Percentiles rank a stretch among this genome's conserved stretches.
Conservation (phyloP, 1,140 invertebrate genomes). For the Asbolus verrucosus region DNA sequence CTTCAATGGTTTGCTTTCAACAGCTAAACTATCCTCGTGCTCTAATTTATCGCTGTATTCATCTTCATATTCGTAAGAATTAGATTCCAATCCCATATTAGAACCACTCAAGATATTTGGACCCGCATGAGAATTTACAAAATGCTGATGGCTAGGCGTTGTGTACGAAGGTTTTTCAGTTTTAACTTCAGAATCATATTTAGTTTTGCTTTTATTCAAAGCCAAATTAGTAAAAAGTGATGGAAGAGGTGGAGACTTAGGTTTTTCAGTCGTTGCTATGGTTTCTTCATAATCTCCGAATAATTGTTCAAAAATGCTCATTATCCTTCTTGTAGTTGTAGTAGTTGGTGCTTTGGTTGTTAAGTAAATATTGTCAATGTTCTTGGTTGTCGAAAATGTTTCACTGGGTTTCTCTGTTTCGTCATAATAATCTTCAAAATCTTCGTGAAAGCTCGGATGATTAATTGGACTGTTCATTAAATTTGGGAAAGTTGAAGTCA, state of each 20-base stretch:
- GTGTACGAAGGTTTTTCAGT: conserved; percentile 13
- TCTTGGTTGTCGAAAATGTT: conserved; percentile 52
- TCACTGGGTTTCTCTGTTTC: conserved; percentile 47
- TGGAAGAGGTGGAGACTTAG: conserved; percentile 29
- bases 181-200: conserved; percentile 14
- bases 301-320: conserved; percentile 63
- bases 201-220: conserved; percentile 40
- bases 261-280: conserved; percentile 52
- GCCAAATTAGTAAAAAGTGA: conserved; percentile 48
- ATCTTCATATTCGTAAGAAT: conserved; percentile 59
- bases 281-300: conserved; percentile 63
- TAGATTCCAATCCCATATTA: conserved; percentile 53
- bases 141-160: conserved; percentile 23
- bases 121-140: conserved; percentile 51
- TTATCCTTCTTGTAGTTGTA: conserved; percentile 59
- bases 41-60: conserved; percentile 51
- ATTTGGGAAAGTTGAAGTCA: conserved; percentile 51
- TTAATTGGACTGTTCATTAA: conserved; percentile 59
- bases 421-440: conserved; percentile 58
- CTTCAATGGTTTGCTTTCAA: conserved; percentile 53
- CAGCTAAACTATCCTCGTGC: conserved; percentile 54
- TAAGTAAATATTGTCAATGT: conserved; percentile 46
- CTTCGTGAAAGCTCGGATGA: conserved; percentile 61
- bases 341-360: conserved; percentile 51
- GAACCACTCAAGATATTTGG: conserved; percentile 54